phyloP scores from a whole-genome alignment of 2,888 invertebrate genomes.

The Pycnomerus fuliginosus region DNA sequence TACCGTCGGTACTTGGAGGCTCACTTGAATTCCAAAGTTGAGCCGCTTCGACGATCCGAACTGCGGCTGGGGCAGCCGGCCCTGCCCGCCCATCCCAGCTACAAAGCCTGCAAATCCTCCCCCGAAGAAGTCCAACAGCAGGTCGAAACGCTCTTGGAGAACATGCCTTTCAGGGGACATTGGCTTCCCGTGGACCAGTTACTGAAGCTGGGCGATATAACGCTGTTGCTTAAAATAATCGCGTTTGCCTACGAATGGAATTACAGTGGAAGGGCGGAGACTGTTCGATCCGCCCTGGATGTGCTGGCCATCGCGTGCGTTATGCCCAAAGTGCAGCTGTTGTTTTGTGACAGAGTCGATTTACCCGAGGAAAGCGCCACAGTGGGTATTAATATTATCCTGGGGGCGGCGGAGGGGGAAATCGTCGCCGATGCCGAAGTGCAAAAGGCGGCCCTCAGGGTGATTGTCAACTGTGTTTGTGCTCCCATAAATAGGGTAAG shows the following conservation, averaged over 20 bases:
- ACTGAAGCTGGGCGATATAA: slow-evolving; percentile 78
- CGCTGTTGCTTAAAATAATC: slow-evolving; percentile 80
- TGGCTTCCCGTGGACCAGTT: slow-evolving; percentile 93
- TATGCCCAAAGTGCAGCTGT: slow-evolving; percentile 74
- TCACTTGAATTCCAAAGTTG: slow-evolving; percentile 79
- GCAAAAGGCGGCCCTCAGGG: slow-evolving; percentile 85
- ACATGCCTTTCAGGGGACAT: slow-evolving; percentile 70
- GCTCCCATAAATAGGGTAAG: slow-evolving; percentile 80
- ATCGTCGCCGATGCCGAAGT: slow-evolving; percentile 89
- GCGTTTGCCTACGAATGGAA: slow-evolving; percentile 92
- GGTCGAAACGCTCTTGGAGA: slow-evolving; percentile 76
- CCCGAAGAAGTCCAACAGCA: slow-evolving; percentile 85
- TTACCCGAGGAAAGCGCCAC: slow-evolving; percentile 76
- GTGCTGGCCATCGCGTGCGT: slow-evolving; percentile 89
- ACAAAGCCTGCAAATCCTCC: slow-evolving; percentile 64
- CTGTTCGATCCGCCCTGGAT: slow-evolving; percentile 79
- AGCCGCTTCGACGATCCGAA: slow-evolving; percentile 64
- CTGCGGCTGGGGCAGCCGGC: slow-evolving; percentile 41
- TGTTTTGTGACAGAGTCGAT: slow-evolving; percentile 74
- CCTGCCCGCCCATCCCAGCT: slow-evolving; percentile 50
- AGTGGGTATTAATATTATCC: slow-evolving; percentile 75
- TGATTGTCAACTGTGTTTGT: slow-evolving; percentile 92
- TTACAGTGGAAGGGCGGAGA: slow-evolving; percentile 82
- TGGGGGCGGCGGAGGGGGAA: slow-evolving; percentile 88
- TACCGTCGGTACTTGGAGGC: slow-evolving; percentile 89